These are phyloP conservation scores for Listronotus bonariensis DNA, from an alignment of 1,140 invertebrate species.

Conservation along the genomic window DNA sequence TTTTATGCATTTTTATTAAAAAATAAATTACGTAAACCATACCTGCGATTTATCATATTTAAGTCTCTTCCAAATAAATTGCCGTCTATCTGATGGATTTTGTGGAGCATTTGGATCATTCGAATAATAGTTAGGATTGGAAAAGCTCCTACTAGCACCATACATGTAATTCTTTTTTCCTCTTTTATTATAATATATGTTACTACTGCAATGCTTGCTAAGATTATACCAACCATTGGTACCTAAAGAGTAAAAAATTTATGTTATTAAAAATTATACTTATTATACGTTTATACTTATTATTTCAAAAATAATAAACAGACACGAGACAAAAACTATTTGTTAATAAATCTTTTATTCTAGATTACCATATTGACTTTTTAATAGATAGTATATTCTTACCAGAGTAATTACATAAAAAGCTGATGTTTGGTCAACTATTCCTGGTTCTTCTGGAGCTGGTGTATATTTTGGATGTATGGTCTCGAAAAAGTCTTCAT, in stretches of 20 bases:
- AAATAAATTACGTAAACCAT: conserved; percentile 34
- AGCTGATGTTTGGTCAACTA: conserved; percentile 6
- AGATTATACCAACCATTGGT: conserved; percentile 53
- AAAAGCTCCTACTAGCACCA: conserved; percentile 68
- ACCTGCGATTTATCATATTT: conserved; percentile 74
- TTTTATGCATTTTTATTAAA: no score
- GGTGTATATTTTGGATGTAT: conserved; percentile 4
- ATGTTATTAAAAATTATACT: no score
- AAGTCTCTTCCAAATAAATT: conserved; percentile 71
- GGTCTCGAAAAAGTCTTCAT: conserved; percentile 24
- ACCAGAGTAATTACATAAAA: conserved; percentile 40
- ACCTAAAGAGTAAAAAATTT: conserved; percentile 50
- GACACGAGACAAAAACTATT: no score
- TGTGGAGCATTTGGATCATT: conserved; percentile 49
- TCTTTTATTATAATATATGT: conserved; percentile 60
- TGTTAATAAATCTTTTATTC: not conserved
- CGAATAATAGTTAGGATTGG: conserved; percentile 80
- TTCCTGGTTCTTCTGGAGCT: conserved; percentile 4
- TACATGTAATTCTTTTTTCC: conserved; percentile 65
- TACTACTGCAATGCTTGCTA: conserved; percentile 56
- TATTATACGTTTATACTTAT: no score
- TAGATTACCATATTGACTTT: not conserved
- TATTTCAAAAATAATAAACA: no score
- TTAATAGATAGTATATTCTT: not conserved
- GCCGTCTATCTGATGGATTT: conserved; percentile 61